Base-by-base conservation (phyloP, 2,888 invertebrate genomes). In the Conus canariensis region DNA sequence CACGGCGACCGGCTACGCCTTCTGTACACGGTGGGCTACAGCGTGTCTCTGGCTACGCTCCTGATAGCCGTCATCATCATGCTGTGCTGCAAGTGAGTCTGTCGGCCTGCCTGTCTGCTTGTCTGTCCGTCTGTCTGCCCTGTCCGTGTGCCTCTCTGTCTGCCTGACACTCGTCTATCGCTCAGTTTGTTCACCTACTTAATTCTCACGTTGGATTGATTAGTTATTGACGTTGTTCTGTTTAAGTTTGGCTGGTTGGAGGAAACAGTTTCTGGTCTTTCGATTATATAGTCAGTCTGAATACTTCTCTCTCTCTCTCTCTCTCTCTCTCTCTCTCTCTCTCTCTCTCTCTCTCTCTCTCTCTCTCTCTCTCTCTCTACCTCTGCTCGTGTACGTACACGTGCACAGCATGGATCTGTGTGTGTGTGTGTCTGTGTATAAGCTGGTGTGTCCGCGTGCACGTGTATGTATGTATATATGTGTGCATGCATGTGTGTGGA, bases 61-160 rank as follows among this genome's bases (percentile, higher is more conserved):
- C 89, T 95, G 10, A 91, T 95, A 0, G 95, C 95, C 10, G 94
- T 95, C 22, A 85, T 93, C 85, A 94, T 95, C 88, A 95, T 95
- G 95, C 77, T 94, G 3, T 93, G 91, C 59, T 95, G 94, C 92
- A 94, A 93, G 95, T 95, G 25, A 0, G 58, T 58, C 22, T 82
- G 82, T 58, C 56, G 58, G 82, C n/a, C 19, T 82, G 82, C 56
- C 56, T 5, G 82, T 16, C 9, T 82, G 16, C 30, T 30, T 82
- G 56, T 82, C 19, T 22, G 56, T 82, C 12, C 30, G 77, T 77
- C 30, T 77, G 25, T 77, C 25, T 77, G 77, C n/a, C 30, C 30
- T 30, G 77, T 77, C 30, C 7, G 19, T 82, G 56, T 82, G 58
- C 58, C 56, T 82, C 16, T 64, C 64, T 64, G 64, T 82, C 12